Evolutionary conservation across 2,888 invertebrate genomes (phyloP).

Genomic region (Tetragonisca angustula): DNA sequence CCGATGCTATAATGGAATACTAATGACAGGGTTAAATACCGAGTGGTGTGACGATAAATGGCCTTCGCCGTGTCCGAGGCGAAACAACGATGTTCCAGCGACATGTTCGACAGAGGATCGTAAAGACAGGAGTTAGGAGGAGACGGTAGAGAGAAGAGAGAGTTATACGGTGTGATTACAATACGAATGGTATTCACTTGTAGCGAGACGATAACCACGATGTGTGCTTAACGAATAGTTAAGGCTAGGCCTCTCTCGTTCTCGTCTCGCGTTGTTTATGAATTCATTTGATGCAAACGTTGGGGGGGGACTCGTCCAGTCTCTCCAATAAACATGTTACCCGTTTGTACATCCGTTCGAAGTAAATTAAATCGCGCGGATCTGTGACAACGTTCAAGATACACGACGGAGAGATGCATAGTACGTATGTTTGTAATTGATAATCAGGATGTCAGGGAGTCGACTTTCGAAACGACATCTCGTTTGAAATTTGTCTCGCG

Average conservation of each 20-base stretch:
- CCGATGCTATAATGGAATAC: neutral
- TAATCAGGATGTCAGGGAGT: neutral
- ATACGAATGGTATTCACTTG: constrained; percentile 36
- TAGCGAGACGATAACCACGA: constrained; percentile 29
- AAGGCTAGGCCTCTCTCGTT: constrained; percentile 9
- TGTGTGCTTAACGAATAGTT: constrained; percentile 17
- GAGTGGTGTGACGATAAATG: neutral
- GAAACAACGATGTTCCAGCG: neutral
- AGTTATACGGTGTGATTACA: constrained; percentile 43
- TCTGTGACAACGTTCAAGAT: constrained; percentile 14
- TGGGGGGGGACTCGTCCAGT: neutral
- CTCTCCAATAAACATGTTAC: constrained; percentile 7
- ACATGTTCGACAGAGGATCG: constrained; percentile 11
- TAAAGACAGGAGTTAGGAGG: constrained; percentile 45
- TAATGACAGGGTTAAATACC: neutral
- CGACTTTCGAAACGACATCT: constrained; percentile 3
- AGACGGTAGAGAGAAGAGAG: constrained; percentile 41
- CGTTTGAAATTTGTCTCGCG: neutral
- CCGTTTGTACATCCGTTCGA: constrained; percentile 1
- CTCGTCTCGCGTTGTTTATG: constrained; percentile 20
- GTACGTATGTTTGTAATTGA: neutral
- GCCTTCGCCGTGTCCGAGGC: neutral
- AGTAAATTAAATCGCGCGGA: constrained; percentile 29
- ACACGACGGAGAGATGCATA: neutral
- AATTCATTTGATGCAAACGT: constrained; percentile 22